Evolutionary conservation across 2,888 invertebrate species (phyloP).

Genomic region (Drosophila crucigera): DNA sequence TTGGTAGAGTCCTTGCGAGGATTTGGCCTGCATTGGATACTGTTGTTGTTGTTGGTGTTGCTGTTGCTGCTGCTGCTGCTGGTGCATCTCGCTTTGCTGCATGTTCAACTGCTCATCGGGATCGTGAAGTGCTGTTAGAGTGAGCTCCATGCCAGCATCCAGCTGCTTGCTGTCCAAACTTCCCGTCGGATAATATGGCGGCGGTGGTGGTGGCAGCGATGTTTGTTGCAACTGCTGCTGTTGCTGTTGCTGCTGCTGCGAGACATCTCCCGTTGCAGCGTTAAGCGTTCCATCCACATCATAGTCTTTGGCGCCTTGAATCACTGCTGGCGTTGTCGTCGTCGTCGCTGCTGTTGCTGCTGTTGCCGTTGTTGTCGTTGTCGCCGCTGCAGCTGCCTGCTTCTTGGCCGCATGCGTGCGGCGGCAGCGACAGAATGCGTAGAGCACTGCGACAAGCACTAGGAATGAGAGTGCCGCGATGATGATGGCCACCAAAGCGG

Average conservation of each 20-base stretch:
- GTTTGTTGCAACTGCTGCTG: constrained; percentile 26
- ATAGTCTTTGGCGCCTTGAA: constrained; percentile 72
- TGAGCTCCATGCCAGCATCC: constrained; percentile 79
- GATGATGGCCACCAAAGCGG: constrained; percentile 79
- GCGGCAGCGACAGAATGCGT: constrained; percentile 80
- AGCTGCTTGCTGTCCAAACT: constrained; percentile 80
- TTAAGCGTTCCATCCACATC: constrained; percentile 72
- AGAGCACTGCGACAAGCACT: constrained; percentile 67
- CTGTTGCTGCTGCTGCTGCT: constrained; percentile 57
- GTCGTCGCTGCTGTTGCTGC: constrained; percentile 16
- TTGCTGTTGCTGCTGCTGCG: constrained; percentile 29
- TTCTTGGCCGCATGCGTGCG: constrained; percentile 75
- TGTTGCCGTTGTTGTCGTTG: constrained; percentile 40
- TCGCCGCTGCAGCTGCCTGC: constrained; percentile 52
- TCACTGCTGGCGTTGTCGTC: constrained; percentile 16
- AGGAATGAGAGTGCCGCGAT: constrained; percentile 76
- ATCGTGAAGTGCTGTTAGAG: constrained; percentile 78
- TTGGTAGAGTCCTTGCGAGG: constrained; percentile 56
- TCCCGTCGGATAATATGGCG: constrained; percentile 79
- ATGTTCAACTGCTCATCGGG: constrained; percentile 79
- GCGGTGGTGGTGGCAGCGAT: constrained; percentile 68
- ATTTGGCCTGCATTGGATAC: constrained; percentile 51
- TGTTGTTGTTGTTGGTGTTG: constrained; percentile 58
- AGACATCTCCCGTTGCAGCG: constrained; percentile 40
- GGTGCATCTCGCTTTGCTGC: constrained; percentile 61